Percentiles rank a stretch among this genome's conserved stretches.
phyloP scores from a whole-genome alignment of 2,888 invertebrate species.

The Rhagium mordax region DNA sequence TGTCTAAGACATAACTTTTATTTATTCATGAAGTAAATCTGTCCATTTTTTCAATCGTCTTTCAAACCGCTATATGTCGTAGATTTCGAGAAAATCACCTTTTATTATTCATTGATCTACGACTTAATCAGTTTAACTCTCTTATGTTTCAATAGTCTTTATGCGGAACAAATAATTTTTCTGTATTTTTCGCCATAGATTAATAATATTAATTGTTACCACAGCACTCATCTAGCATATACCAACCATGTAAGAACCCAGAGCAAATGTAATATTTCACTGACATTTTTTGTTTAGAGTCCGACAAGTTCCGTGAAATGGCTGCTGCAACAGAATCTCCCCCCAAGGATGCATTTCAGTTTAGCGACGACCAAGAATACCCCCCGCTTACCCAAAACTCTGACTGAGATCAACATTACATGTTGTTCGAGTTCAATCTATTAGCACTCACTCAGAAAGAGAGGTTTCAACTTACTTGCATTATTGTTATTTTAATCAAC shows the following conservation, averaged over 20 bases:
- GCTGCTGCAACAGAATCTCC: slow-evolving; percentile 81
- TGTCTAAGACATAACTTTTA: too few relatives aligned
- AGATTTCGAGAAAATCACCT: too few relatives aligned
- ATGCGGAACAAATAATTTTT: slow-evolving; percentile 11
- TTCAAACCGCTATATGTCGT: too few relatives aligned
- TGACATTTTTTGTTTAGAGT: slow-evolving; percentile 71
- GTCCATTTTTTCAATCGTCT: too few relatives aligned
- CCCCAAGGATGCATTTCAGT: slow-evolving; percentile 80
- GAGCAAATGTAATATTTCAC: neutral
- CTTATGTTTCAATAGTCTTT: neutral
- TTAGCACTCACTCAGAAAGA: slow-evolving; percentile 40
- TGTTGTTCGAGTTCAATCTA: slow-evolving; percentile 32
- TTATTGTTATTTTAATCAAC: slow-evolving; percentile 64
- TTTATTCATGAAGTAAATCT: too few relatives aligned
- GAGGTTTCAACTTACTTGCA: slow-evolving; percentile 61
- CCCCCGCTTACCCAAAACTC: slow-evolving; percentile 82
- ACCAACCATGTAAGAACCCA: neutral
- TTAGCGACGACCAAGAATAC: slow-evolving; percentile 88
- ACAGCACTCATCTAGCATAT: neutral
- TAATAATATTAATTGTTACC: neutral
- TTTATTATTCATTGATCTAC: too few relatives aligned
- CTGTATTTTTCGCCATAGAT: neutral
- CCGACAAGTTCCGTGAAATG: slow-evolving; percentile 83
- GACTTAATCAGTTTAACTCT: too few relatives aligned
- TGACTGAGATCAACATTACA: slow-evolving; percentile 67